Base-by-base conservation (phyloP, 2,797 vertebrate genomes). In the Eutrigla gurnardus region DNA sequence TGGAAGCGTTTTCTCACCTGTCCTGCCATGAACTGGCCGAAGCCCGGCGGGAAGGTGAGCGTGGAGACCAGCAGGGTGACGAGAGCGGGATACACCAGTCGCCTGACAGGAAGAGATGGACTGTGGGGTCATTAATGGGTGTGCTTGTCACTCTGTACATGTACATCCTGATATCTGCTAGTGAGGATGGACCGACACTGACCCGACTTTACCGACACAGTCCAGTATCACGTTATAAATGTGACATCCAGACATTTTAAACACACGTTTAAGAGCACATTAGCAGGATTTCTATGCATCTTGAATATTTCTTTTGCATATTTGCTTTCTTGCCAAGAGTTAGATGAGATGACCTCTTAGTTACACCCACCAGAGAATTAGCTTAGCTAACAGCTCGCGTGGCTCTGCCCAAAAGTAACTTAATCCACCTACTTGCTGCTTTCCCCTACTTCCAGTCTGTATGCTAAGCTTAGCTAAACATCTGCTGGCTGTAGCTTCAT, bases 11-110 rank as follows among this genome's bases (percentile, higher is more conserved):
- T 86, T 86, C 93, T 91, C 95, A 99, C 98, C 97, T 98, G 96
- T 86, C 98, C 98, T 0, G 98, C 98, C 98, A 99, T 99, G 94
- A 99, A 99, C 93, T 99, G 98, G 62, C 98, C 98, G 0, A 99
- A 96, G 78, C 98, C 97, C 0, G 97, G 97, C 0, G 98, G 98
- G 88, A 99, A 99, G 57, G 98, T 98, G 91, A 99, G 94, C 0
- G 97, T 97, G 65, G 97, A 96, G 89, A 98, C 93, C 80, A 99
- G 92, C 85, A 99, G 93, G 0, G 97, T 99, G 92, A 99, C 97
- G 52, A 99, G 88, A 0, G 98, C 98, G 0, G 98, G 98, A 91
- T 97, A 99, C 77, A 99, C 95, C 92, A 99, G 94, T 25, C 98
- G 96, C 90, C 97, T 99, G 87, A 85, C 84, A 91, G 53, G 81